Base-by-base conservation (phyloP, 2,113 vertebrate species). In the Caretta caretta region DNA sequence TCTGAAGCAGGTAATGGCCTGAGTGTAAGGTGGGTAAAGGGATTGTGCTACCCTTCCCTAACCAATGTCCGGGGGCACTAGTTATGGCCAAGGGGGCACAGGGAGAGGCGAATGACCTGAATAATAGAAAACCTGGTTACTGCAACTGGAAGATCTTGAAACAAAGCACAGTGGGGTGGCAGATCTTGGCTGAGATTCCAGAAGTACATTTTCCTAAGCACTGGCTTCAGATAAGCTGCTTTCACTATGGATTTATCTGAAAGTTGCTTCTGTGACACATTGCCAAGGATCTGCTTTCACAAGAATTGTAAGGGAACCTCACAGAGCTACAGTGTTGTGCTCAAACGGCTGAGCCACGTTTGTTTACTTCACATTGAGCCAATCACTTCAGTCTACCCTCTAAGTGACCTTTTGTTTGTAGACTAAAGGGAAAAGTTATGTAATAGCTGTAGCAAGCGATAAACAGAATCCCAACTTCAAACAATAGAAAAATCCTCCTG, bases 341-440 rank as follows among this genome's bases (percentile, higher is more conserved):
- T 98, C 86, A 93, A 93, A 80, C 89, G 86, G 91, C 87, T 54
- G 94, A 97, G 84, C 92, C 96, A 82, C 93, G 62, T 96, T 87
- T 98, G 97, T 98, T 98, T 98, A 97, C 96, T 97, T 97, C 97
- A 31, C 57, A 92, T 90, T 95, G 91, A 96, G 83, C 96, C 90
- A 91, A 94, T 97, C 97, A 90, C 97, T 97, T 96, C 92, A 97
- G 94, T 87, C 96, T 98, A 98, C 98, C 98, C 98, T 98, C 96
- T 96, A 93, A 90, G 84, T 98, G 98, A 98, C 97, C 98, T 97
- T 97, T 95, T 98, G 97, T 96, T 97, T 98, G 96, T 2, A 3
- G 97, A 96, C 93, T 89, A 97, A 97, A 87, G 92, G 87, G 91
- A 92, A 93, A 86, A 96, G 86, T 92, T 98, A 98, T 98, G 94